Percentiles rank a stretch among this genome's conserved stretches.
Conservation (phyloP, 2,113 vertebrate species). For the Thunnus maccoyii region DNA sequence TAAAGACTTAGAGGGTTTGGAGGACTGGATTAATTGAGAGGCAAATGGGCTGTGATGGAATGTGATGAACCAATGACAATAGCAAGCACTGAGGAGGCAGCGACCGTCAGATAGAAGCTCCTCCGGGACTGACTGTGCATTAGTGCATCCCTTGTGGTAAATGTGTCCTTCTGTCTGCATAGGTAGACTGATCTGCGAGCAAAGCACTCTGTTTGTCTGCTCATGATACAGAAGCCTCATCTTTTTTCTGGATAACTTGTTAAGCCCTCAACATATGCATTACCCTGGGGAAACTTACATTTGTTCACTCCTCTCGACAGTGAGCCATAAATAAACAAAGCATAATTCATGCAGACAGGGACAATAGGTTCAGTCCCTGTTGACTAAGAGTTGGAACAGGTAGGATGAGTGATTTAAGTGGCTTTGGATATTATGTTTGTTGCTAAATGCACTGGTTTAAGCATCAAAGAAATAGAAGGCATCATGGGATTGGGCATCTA, state of each 20-base stretch:
- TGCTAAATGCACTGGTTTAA: constrained; percentile 14
- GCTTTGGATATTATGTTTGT: constrained; percentile 18
- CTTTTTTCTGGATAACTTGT: constrained; percentile 59
- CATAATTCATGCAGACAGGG: constrained; percentile 19
- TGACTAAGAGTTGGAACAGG: constrained; percentile 7
- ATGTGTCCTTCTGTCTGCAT: constrained; percentile 27
- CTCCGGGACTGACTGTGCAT: constrained; percentile 57
- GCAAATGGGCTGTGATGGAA: constrained; percentile 78
- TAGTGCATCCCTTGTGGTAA: constrained; percentile 51
- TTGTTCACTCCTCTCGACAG: constrained; percentile 14
- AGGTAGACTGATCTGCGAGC: constrained; percentile 22
- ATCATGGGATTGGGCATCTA: neutral
- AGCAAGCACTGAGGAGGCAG: constrained; percentile 61
- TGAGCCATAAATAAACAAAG: constrained; percentile 36
- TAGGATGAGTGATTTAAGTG: constrained; percentile 34
- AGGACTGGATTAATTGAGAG: constrained; percentile 67
- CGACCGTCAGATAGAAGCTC: constrained; percentile 36
- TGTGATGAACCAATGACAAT: constrained; percentile 70
- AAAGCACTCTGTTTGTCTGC: constrained; percentile 6
- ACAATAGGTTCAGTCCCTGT: constrained; percentile 15
- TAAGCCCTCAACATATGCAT: constrained; percentile 52
- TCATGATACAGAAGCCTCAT: constrained; percentile 29
- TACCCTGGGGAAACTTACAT: constrained; percentile 26
- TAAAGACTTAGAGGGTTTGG: constrained; percentile 62
- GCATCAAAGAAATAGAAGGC: neutral